These are phyloP conservation scores for Lamellibrachia columna DNA, from an alignment of 2,888 invertebrate species.

Conservation along the genomic window DNA sequence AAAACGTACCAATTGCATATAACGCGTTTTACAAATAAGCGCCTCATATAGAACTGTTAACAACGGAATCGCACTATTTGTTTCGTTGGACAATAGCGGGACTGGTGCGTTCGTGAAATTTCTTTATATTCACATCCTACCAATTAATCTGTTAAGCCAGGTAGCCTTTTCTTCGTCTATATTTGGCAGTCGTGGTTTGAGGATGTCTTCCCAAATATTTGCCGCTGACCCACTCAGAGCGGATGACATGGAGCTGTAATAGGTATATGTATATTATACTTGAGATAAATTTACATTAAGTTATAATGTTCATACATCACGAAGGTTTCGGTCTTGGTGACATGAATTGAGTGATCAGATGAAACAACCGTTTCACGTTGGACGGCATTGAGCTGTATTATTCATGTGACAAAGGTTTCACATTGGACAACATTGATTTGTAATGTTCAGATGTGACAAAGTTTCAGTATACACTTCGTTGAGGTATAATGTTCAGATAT, in stretches of 20 bases:
- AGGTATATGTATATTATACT: neutral
- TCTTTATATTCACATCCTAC: neutral
- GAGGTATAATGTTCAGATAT: no score
- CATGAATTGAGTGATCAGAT: neutral
- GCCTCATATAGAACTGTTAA: no score
- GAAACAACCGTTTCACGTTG: neutral
- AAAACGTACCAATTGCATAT: no score
- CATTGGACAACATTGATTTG: no score
- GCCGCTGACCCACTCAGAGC: neutral
- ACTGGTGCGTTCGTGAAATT: neutral
- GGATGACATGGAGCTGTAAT: neutral
- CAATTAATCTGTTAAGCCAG: neutral
- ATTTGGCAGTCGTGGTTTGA: neutral
- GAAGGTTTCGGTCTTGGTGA: neutral
- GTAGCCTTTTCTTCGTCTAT: neutral
- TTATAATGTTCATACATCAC: no score
- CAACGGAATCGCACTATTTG: no score
- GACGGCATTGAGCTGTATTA: neutral
- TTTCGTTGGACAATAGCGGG: neutral
- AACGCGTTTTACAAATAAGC: no score
- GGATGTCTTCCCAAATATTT: conserved; percentile 5
- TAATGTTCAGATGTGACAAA: no score
- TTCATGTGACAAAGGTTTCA: neutral
- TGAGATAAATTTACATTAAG: no score
- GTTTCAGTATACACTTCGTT: no score